Base-by-base conservation (phyloP, 1,140 invertebrate genomes). In the Neotoxoptera formosana region DNA sequence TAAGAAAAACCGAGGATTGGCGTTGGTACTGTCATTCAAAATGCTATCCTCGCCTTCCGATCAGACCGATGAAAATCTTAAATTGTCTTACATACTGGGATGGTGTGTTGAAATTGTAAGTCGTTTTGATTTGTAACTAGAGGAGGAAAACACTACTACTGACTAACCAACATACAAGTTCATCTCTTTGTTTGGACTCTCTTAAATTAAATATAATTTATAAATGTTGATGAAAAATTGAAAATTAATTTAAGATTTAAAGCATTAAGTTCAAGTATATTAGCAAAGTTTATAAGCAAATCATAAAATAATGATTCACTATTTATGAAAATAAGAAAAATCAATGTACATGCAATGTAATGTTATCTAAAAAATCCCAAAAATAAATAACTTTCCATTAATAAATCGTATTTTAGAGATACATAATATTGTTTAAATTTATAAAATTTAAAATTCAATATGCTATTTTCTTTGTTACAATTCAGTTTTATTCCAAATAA, bases 41-140 rank as follows among this genome's bases (percentile, higher is more conserved):
- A 96, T 97, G 95, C 95, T 99, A 20, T 95, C 95, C n/a, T 76
- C 94, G 23, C 81, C 93, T n/a, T 92, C 94, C 56, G 96, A 96
- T 94, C 95, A 97, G 6, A 97, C 97, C 2, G 96, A 97, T 0
- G 97, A 98, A 94, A 98, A 98, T 94, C 95, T 98, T 56, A 96
- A 97, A 94, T 95, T 97, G 48, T 97, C 98, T 0, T 97, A 98
- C 94, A 97, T 99, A 94, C 96, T 99, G 94, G 98, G 98, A 93
- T 99, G 98, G 99, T 99, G 98, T 95, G 96, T 98, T 88, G 98
- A 99, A 97, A 96, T 99, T 97, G 98, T 99, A 95, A 96, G 96
- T 95, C 94, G 8, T 45, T 51, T 34, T 45, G 6, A 47, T 20
- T 83, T n/a, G 14, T 76, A 76, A 76, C n/a, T n/a, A n/a, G 14